Conservation (phyloP, 2,113 vertebrate genomes). For the Rynchops niger region DNA sequence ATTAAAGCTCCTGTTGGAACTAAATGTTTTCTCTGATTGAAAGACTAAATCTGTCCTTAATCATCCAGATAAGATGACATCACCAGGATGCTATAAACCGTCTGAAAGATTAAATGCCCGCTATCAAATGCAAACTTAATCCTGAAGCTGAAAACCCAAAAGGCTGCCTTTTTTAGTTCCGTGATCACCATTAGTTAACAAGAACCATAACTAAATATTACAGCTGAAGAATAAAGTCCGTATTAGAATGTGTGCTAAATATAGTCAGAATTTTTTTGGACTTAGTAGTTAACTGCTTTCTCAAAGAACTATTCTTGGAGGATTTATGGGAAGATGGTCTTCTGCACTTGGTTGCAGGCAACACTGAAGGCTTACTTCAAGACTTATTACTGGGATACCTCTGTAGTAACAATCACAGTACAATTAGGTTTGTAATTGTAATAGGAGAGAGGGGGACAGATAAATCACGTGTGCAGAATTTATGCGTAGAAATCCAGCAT, state of each 20-base stretch:
- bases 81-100: not conserved
- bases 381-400: not conserved
- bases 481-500: not conserved
- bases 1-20: constrained; percentile 37
- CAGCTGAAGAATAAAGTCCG: not conserved
- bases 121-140: constrained; percentile 1
- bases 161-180: not conserved
- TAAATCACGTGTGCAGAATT: not conserved
- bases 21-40: constrained; percentile 18
- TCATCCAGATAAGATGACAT: constrained; percentile 19
- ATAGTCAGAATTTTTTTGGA: not conserved
- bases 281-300: not conserved
- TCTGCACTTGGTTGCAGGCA: not conserved
- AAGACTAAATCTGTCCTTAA: constrained; percentile 54
- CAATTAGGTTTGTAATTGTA: not conserved
- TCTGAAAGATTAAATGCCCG: not conserved
- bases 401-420: not conserved
- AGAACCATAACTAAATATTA: not conserved
- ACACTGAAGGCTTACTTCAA: not conserved
- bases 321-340: not conserved
- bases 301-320: not conserved
- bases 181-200: not conserved
- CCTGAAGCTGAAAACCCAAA: constrained; percentile 4
- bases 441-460: not conserved
- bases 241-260: not conserved